Base-by-base conservation (phyloP, 2,113 vertebrate genomes). In the Nothoprocta perdicaria region DNA sequence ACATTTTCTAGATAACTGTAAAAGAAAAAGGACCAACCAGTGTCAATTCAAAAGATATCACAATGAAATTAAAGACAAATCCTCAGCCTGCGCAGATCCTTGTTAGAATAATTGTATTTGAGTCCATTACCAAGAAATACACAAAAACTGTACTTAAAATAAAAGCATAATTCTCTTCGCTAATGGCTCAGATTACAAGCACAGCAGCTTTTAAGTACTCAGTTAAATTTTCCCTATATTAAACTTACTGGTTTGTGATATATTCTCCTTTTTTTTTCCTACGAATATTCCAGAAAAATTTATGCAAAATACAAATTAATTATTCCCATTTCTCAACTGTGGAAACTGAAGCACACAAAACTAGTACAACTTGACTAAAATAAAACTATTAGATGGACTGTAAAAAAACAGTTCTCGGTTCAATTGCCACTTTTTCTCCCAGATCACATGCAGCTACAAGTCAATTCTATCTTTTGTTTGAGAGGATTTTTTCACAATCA, bases 241-340 rank as follows among this genome's bases (percentile, higher is more conserved):
- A 45, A 92, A 69, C 41, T 67, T 71, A 63, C 63, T 80, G 4
- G 0, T 50, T 67, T 85, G 29, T n/a, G 38, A 33, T 62, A 65
- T 22, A 65, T 22, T 90, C 92, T 88, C 77, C 45, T 43, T 62
- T 65, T 21, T 90, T 91, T 84, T 77, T 86, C 77, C 45, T 58
- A 67, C 79, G 35, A 55, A 31, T 14, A 74, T 84, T 65, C 17
- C 69, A 76, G 58, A 83, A 7, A 0, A 23, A 50, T 63, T 84
- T 35, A 63, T 14, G 45, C 18, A 26, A 67, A 55, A 53, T 55
- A 90, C 45, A 88, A 76, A 84, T 80, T 73, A 12, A 15, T 71
- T 48, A 82, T 31, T 81, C 24, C 9, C 24, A 40, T n/a, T 85
- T 90, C 67, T 82, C 38, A 40, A 5, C 5, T 77, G 16, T 27